Percentiles rank a stretch among this genome's conserved stretches.
Evolutionary conservation across 2,113 vertebrate species (phyloP).

Genomic region (Tragulus kanchil): DNA sequence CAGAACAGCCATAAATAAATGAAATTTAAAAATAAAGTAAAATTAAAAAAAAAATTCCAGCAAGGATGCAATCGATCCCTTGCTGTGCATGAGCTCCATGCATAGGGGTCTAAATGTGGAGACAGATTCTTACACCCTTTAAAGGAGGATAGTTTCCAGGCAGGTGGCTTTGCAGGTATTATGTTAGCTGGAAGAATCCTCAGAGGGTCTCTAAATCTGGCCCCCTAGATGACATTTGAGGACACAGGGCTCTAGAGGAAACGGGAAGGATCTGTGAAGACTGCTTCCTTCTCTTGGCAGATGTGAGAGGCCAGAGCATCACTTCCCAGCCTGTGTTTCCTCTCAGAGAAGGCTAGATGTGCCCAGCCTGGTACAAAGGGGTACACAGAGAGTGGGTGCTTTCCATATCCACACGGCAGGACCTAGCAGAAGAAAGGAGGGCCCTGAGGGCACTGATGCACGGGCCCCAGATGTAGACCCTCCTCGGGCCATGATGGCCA

Average conservation of each 20-base stretch:
- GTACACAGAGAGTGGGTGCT: background rate
- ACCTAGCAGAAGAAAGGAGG: background rate
- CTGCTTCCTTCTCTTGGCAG: background rate
- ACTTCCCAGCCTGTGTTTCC: background rate
- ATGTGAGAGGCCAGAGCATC: background rate
- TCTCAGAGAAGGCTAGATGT: background rate
- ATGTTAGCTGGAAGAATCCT: background rate
- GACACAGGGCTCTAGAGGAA: background rate
- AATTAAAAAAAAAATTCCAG: background rate
- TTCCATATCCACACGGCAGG: background rate
- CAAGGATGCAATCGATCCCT: too few relatives aligned
- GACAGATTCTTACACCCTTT: background rate
- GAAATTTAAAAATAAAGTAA: too few relatives aligned
- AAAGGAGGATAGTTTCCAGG: background rate
- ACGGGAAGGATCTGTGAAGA: accelerated
- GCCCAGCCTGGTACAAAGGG: background rate
- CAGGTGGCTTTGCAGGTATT: background rate
- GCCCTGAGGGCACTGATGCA: background rate
- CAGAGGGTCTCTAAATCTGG: background rate
- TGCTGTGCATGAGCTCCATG: background rate
- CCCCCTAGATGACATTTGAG: background rate
- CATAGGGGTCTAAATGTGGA: background rate
- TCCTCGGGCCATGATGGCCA: background rate
- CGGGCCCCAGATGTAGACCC: background rate
- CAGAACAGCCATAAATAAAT: too few relatives aligned